Percentiles rank a stretch among this genome's conserved stretches.
phyloP scores from a whole-genome alignment of 2,888 invertebrate genomes.

The Caenorhabditis zanzibari region DNA sequence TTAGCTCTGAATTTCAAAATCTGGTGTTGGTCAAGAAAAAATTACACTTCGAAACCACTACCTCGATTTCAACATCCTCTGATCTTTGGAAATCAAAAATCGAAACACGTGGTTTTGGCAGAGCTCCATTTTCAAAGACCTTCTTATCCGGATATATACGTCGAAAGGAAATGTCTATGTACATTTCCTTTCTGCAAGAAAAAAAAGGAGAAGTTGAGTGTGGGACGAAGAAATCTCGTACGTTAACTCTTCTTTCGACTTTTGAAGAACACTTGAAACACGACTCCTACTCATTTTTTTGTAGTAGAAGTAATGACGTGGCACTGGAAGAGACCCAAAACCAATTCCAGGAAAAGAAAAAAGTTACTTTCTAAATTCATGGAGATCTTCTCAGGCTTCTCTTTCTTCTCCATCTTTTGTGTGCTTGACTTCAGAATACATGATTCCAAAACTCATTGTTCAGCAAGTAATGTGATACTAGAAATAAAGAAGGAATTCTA shows the following conservation, averaged over 20 bases:
- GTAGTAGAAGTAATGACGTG: slow-evolving; percentile 3
- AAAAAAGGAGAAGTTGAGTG: slow-evolving; percentile 19
- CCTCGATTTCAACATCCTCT: background rate
- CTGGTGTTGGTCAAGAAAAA: background rate
- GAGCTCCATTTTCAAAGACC: slow-evolving; percentile 8
- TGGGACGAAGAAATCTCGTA: slow-evolving; percentile 16
- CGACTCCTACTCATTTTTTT: slow-evolving; percentile 3
- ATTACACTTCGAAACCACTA: background rate
- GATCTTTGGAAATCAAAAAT: slow-evolving; percentile 16
- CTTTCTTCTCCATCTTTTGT: slow-evolving; percentile 15
- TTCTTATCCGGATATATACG: slow-evolving; percentile 21
- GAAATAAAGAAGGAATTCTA: slow-evolving; percentile 29
- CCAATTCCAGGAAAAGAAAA: slow-evolving; percentile 14
- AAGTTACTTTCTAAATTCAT: slow-evolving; percentile 37
- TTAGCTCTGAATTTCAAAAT: background rate
- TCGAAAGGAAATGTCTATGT: slow-evolving; percentile 23
- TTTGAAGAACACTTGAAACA: slow-evolving; percentile 40
- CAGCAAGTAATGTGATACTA: slow-evolving; percentile 54
- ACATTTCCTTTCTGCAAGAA: slow-evolving; percentile 23
- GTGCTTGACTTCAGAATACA: slow-evolving; percentile 55
- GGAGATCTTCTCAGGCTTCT: background rate
- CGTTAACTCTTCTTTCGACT: slow-evolving; percentile 14
- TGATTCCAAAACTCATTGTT: slow-evolving; percentile 45
- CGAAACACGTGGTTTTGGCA: slow-evolving; percentile 5
- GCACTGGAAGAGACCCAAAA: slow-evolving; percentile 16